Evolutionary conservation across 2,888 invertebrate species (phyloP).

Genomic region (Eristalis pertinax): DNA sequence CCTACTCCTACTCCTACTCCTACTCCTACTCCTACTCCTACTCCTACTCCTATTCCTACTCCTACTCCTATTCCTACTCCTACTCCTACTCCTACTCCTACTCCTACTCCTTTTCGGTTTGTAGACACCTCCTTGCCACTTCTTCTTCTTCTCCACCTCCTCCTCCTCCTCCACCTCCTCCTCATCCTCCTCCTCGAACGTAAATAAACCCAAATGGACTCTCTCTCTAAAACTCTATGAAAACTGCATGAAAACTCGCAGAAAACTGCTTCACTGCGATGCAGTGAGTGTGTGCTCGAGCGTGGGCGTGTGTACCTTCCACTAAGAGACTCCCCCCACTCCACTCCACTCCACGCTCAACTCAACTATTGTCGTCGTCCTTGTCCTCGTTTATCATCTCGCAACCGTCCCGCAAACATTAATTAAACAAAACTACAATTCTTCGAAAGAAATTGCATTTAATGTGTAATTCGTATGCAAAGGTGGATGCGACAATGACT

Average conservation of each 20-base stretch:
- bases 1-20: no score
- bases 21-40: no score
- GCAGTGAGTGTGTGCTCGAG: not conserved
- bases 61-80: no score
- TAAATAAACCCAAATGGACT: not conserved
- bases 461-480: constrained; percentile 70
- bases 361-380: not conserved
- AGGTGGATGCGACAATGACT: constrained; percentile 61
- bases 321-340: not conserved
- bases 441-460: constrained; percentile 61
- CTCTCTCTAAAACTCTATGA: not conserved
- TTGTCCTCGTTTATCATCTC: not conserved
- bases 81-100: no score
- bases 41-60: no score
- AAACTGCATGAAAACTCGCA: not conserved
- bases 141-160: not conserved
- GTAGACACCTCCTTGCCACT: not conserved
- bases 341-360: not conserved
- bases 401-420: constrained; percentile 48
- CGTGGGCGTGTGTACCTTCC: not conserved
- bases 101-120: no score
- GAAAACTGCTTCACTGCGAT: not conserved
- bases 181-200: not conserved
- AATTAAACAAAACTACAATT: constrained; percentile 67
- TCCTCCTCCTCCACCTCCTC: no score